Evolutionary conservation across 2,113 vertebrate genomes (phyloP), one percentile per base, ranked within the genome.

Genomic region (Sylvietta virens): DNA sequence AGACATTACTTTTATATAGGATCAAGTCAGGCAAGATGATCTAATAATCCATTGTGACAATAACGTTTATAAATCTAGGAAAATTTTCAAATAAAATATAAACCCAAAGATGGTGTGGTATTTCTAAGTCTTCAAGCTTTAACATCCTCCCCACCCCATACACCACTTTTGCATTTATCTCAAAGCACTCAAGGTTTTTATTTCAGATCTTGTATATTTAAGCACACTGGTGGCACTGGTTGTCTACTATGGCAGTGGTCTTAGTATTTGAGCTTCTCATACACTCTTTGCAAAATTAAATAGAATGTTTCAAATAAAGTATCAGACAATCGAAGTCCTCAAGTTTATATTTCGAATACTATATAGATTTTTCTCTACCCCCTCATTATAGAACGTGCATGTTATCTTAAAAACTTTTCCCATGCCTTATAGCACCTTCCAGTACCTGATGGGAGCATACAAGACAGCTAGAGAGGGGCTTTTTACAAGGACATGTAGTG

Each of bases 1-100:
- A 50, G 71, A 61, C 37, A 57, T 70, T 77, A 27, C 11, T 86
- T 66, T 92, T 62, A 53, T 54, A 54, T 21, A 47, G 86, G 56
- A 91, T 62, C 78, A 81, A 86, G 62, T 90, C 58, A 73, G n/a
- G 31, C 28, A 31, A 66, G 39, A 78, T 81, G 76, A 93, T 91
- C 45, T 80, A 77, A 90, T 56, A 82, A 56, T 82, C 85, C 23
- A 66, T 44, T 33, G 37, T 81, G 64, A 56, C 39, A 58, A 15
- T 17, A 90, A 70, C 4, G 28, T 56, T 73, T 80, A 67, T 73
- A 88, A 90, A 78, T 83, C 54, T 78, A 48, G 37, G 47, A 80
- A 83, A 70, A 56, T 7, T 6, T 85, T 81, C 31, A 78, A 81
- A 67, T 78, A 74, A 89, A 71, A 81, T 79, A 31, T 37, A 93